Conservation (phyloP, 2,888 invertebrate species). For the Beris morrisii region DNA sequence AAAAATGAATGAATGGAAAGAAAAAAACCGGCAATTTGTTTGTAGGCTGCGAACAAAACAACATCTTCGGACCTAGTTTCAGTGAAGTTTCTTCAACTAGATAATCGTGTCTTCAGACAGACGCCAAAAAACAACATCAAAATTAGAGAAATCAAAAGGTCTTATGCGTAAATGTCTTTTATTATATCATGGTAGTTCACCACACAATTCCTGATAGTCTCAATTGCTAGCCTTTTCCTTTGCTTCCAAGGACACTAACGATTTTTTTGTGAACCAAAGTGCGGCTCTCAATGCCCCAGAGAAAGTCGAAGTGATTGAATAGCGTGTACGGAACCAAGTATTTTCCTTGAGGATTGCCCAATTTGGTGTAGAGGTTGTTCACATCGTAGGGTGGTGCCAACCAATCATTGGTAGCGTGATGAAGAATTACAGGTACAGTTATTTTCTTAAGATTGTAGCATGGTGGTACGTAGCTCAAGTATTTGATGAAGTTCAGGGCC, state of each 20-base stretch:
- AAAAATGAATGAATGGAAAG: too few relatives aligned
- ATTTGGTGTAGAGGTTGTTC: conserved; percentile 45
- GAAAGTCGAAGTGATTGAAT: conserved; percentile 69
- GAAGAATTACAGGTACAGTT: conserved; percentile 56
- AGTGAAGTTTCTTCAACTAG: too few relatives aligned
- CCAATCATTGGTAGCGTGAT: conserved; percentile 59
- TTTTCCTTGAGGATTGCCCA: conserved; percentile 58
- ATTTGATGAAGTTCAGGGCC: conserved; percentile 52
- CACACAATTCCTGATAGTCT: too few relatives aligned
- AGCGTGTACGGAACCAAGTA: conserved; percentile 58
- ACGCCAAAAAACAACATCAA: too few relatives aligned
- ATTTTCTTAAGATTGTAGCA: conserved; percentile 54
- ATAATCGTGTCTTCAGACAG: too few relatives aligned
- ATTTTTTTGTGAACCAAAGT: conserved; percentile 59
- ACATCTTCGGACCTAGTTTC: too few relatives aligned
- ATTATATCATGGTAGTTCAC: too few relatives aligned
- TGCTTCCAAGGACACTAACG: conserved; percentile 40
- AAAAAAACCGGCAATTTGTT: too few relatives aligned
- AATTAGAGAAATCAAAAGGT: too few relatives aligned
- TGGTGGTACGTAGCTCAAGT: conserved; percentile 56
- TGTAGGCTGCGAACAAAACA: too few relatives aligned
- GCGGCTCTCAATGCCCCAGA: conserved; percentile 64
- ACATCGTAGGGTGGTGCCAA: conserved; percentile 60
- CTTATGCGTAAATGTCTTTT: too few relatives aligned
- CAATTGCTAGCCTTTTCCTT: conserved; percentile 32